Evolutionary conservation across 2,113 vertebrate species (phyloP).

Genomic region (Bostrychus sinensis): DNA sequence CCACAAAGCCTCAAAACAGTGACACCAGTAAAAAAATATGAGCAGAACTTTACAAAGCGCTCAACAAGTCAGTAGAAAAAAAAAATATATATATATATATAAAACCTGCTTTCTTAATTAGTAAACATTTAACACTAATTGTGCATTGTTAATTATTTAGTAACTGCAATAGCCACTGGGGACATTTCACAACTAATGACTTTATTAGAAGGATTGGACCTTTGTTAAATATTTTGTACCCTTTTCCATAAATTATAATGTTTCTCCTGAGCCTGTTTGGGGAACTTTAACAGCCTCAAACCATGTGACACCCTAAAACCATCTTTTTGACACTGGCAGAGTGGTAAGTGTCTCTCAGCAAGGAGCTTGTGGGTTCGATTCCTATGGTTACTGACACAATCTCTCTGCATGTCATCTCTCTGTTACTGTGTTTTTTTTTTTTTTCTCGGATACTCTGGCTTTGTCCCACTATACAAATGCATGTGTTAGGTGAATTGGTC

Average conservation of each 20-base stretch:
- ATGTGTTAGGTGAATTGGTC: neutral
- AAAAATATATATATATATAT: neutral
- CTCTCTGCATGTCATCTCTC: neutral
- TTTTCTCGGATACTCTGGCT: neutral
- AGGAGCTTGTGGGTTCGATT: neutral
- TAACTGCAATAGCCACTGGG: neutral
- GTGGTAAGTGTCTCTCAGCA: neutral
- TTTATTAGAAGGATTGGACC: neutral
- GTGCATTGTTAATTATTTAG: neutral
- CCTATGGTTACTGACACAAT: neutral
- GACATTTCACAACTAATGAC: neutral
- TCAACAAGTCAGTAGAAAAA: neutral
- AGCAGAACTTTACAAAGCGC: neutral
- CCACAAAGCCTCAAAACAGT: neutral
- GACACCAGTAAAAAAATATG: neutral
- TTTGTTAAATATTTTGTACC: neutral
- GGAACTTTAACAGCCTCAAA: neutral
- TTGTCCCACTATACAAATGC: neutral
- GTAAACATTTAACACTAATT: conserved; percentile 2
- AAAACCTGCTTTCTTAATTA: neutral
- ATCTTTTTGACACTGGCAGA: no score
- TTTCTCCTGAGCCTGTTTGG: neutral
- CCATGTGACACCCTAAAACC: no score
- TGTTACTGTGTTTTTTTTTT: no score
- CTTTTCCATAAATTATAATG: neutral